phyloP scores from a whole-genome alignment of 2,888 invertebrate species.

The Drosophila robusta region DNA sequence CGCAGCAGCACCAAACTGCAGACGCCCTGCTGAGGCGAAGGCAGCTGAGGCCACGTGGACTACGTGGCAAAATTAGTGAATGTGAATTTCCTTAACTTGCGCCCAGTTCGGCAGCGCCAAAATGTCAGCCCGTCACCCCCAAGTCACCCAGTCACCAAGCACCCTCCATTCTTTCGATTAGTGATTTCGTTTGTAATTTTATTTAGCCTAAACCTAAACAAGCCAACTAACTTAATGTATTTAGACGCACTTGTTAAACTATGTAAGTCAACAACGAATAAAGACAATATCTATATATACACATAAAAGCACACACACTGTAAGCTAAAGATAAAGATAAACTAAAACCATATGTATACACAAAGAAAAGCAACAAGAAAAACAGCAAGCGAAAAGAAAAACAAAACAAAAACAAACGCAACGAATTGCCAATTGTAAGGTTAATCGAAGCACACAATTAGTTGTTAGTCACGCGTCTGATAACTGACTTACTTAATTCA shows the following conservation, averaged over 20 bases:
- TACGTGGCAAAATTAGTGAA: conserved; percentile 21
- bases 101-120: conserved; percentile 31
- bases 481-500: conserved; percentile 76
- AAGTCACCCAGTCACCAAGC: not conserved
- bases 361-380: not conserved
- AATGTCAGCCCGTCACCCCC: conserved; percentile 17
- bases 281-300: conserved; percentile 65
- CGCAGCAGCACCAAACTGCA: conserved; percentile 74
- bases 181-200: conserved; percentile 59
- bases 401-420: conserved; percentile 30
- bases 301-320: conserved; percentile 7
- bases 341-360: conserved; percentile 36
- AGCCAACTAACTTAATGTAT: conserved; percentile 72
- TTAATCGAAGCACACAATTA: conserved; percentile 74
- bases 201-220: conserved; percentile 52
- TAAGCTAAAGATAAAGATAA: conserved; percentile 31
- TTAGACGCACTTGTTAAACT: conserved; percentile 76
- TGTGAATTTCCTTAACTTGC: conserved; percentile 53
- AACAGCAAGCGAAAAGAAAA: conserved; percentile 5
- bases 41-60: conserved; percentile 11
- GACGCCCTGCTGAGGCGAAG: conserved; percentile 57
- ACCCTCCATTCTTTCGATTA: conserved; percentile 57
- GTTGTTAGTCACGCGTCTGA: conserved; percentile 76
- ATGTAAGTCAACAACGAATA: conserved; percentile 77
- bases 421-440: conserved; percentile 69